A percentile compares a stretch with the other conserved stretches of the same genome.
Conservation (phyloP, 2,113 vertebrate species). For the Semicossyphus pulcher region DNA sequence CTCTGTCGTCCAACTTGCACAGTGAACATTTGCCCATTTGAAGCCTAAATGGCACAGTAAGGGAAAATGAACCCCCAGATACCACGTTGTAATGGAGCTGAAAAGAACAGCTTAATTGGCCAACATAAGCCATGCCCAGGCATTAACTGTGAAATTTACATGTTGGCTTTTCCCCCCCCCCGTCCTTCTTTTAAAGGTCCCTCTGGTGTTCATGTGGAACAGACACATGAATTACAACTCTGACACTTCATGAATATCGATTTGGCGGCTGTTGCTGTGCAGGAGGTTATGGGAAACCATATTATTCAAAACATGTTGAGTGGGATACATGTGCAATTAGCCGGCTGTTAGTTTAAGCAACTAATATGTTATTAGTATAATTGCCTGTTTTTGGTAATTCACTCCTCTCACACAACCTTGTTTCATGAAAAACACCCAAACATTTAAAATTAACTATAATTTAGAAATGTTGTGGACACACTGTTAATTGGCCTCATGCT, state of each 20-base stretch:
- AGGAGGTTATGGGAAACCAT: constrained; percentile 48
- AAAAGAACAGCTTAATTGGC: constrained; percentile 75
- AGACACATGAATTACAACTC: constrained; percentile 61
- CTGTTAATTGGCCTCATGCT: constrained; percentile 20
- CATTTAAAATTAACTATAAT: constrained; percentile 13
- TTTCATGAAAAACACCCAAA: constrained; percentile 7
- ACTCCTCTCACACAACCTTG: constrained; percentile 19
- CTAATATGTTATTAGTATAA: constrained; percentile 62
- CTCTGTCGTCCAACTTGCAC: constrained; percentile 57
- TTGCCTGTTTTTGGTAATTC: constrained; percentile 57
- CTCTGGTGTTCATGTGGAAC: constrained; percentile 51
- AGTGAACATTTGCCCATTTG: constrained; percentile 57
- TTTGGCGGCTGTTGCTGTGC: constrained; percentile 58
- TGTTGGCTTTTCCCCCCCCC: constrained; percentile 39
- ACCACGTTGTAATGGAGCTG: constrained; percentile 53
- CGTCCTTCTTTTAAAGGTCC: constrained; percentile 52
- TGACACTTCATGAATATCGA: constrained; percentile 61
- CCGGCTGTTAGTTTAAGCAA: constrained; percentile 44
- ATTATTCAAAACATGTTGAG: constrained; percentile 63
- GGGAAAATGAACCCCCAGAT: constrained; percentile 66
- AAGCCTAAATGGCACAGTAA: constrained; percentile 67
- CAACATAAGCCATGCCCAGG: constrained; percentile 54
- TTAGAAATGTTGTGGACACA: neutral
- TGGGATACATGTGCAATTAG: constrained; percentile 52
- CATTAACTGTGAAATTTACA: constrained; percentile 66